These are phyloP conservation scores for Zaprionus taronus DNA, from an alignment of 1,140 invertebrate genomes.

Conservation along the genomic window DNA sequence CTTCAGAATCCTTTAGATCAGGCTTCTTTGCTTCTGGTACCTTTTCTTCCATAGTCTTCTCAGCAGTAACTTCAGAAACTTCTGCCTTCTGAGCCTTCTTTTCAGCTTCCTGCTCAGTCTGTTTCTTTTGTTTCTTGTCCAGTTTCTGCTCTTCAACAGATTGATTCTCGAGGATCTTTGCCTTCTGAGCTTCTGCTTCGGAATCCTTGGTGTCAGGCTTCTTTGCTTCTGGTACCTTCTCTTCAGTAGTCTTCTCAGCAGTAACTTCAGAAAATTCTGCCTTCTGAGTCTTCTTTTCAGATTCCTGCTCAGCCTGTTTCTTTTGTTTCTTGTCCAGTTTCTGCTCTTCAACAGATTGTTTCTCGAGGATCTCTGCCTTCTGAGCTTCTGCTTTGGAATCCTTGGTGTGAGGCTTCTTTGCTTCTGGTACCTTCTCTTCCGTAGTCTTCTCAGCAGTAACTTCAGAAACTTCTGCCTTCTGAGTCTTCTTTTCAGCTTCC, in stretches of 20 bases:
- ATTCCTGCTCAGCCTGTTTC: slow-evolving; percentile 16
- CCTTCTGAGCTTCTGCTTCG: slow-evolving; percentile 41
- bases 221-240: neutral
- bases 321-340: slow-evolving; percentile 24
- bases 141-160: slow-evolving; percentile 32
- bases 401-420: neutral
- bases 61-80: slow-evolving; percentile 32
- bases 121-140: slow-evolving; percentile 28
- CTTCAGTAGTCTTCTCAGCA: slow-evolving; percentile 31
- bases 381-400: slow-evolving; percentile 3
- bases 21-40: slow-evolving; percentile 8
- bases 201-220: neutral
- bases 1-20: slow-evolving; percentile 9
- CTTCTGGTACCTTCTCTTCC: slow-evolving; percentile 18
- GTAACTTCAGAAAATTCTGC: slow-evolving; percentile 46
- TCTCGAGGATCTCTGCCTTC: slow-evolving; percentile 24
- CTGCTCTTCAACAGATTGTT: slow-evolving; percentile 18
- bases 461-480: slow-evolving; percentile 21
- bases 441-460: slow-evolving; percentile 3
- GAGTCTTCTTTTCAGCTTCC: neutral
- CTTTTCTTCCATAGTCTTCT: slow-evolving; percentile 31
- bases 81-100: slow-evolving; percentile 43
- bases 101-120: slow-evolving; percentile 10
- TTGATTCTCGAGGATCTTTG: slow-evolving; percentile 43
- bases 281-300: slow-evolving; percentile 14